Evolutionary conservation across 1,140 invertebrate genomes (phyloP).

Genomic region (Bombus turneri): DNA sequence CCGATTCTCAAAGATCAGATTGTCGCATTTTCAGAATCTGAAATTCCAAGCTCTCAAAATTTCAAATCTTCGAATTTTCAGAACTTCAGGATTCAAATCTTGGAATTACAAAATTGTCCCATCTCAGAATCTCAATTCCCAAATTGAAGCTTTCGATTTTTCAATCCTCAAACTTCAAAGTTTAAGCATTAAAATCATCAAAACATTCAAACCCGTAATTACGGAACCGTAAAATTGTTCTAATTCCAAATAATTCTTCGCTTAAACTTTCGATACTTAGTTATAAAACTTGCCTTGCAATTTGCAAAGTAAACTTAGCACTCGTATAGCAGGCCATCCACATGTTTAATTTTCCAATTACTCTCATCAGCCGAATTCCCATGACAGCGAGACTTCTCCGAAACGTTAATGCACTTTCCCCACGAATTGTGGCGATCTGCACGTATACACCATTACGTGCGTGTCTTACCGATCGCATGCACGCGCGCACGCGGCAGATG

Average conservation of each 20-base stretch:
- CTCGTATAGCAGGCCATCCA: not conserved
- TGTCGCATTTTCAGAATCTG: not conserved
- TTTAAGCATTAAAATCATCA: not conserved
- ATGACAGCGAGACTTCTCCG: not conserved
- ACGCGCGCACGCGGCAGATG: not conserved
- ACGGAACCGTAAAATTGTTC: not conserved
- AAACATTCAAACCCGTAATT: not conserved
- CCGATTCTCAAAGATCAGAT: not conserved
- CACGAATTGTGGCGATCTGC: not conserved
- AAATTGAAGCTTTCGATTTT: not conserved
- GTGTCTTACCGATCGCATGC: not conserved
- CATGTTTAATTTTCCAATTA: not conserved
- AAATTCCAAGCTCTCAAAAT: not conserved
- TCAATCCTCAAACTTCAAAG: not conserved
- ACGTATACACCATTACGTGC: not conserved
- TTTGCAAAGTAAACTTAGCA: not conserved
- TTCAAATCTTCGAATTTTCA: not conserved
- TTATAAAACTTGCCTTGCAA: not conserved
- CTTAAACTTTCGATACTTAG: not conserved
- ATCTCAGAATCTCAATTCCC: not conserved
- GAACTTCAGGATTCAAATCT: not conserved
- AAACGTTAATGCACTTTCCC: constrained; percentile 7
- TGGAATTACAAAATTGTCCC: not conserved
- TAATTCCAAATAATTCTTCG: not conserved
- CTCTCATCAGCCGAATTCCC: not conserved